Conservation (phyloP, 2,113 vertebrate species). For the Campylomormyrus tamandua region DNA sequence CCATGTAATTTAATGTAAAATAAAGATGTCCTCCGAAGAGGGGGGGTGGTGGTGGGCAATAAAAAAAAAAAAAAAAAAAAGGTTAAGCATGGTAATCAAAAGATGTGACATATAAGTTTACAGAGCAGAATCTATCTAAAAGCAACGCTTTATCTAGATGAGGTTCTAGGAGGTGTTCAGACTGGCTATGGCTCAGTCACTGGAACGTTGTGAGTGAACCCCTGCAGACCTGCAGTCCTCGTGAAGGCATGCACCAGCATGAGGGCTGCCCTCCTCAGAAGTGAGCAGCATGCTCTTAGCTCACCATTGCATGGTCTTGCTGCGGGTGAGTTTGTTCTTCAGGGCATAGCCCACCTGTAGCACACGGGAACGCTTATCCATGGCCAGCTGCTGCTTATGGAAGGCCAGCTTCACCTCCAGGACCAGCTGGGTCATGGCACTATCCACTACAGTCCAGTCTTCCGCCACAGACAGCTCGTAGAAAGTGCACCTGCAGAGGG, state of each 20-base stretch:
- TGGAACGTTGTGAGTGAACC: not conserved
- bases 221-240: not conserved
- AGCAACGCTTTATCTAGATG: not conserved
- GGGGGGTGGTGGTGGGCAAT: too few relatives aligned
- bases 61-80: too few relatives aligned
- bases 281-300: not conserved
- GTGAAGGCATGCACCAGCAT: not conserved
- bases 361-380: conserved; percentile 41
- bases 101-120: not conserved
- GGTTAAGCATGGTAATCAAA: not conserved
- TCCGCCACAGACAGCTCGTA: conserved; percentile 45
- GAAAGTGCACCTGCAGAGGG: conserved; percentile 34
- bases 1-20: too few relatives aligned
- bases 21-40: too few relatives aligned
- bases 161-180: not conserved
- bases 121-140: not conserved
- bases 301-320: conserved; percentile 50
- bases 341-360: conserved; percentile 41
- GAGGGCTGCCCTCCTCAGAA: not conserved
- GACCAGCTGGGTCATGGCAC: conserved; percentile 32
- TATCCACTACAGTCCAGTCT: conserved; percentile 29
- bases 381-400: conserved; percentile 32
- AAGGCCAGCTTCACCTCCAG: conserved; percentile 37
- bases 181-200: not conserved
- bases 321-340: conserved; percentile 42